phyloP scores from a whole-genome alignment of 1,140 invertebrate species.

The Procambarus virginalis region DNA sequence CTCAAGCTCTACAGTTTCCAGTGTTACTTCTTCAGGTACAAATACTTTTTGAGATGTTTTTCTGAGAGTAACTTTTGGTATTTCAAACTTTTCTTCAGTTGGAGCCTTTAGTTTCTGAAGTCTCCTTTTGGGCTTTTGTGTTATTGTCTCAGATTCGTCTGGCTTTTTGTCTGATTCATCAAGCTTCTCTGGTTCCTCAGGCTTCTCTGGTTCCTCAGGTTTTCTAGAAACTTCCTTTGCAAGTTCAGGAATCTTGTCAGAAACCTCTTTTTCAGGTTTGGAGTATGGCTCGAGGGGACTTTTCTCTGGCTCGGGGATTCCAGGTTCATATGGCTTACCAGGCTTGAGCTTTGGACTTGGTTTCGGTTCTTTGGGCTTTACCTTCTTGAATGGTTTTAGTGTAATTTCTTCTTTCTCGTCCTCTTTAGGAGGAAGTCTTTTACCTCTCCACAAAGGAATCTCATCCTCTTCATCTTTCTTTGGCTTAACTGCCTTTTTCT shows the following conservation, averaged over 20 bases:
- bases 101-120: conserved; percentile 61
- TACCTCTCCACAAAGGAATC: conserved; percentile 36
- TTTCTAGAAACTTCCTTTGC: conserved; percentile 43
- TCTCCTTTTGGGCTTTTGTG: conserved; percentile 39
- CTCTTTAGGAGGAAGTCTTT: conserved; percentile 46
- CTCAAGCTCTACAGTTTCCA: conserved; percentile 54
- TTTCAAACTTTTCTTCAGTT: conserved; percentile 13
- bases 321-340: conserved; percentile 71
- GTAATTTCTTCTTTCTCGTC: conserved; percentile 73
- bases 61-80: conserved; percentile 30
- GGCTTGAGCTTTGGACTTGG: conserved; percentile 73
- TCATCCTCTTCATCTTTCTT: conserved; percentile 51
- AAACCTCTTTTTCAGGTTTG: conserved; percentile 37
- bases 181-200: conserved; percentile 24
- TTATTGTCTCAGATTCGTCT: background rate
- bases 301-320: conserved; percentile 56
- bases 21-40: conserved; percentile 52
- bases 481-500: conserved; percentile 41
- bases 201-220: conserved; percentile 30
- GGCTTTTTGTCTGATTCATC: background rate
- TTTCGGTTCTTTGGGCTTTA: conserved; percentile 71
- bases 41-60: conserved; percentile 54
- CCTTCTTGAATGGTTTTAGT: conserved; percentile 74
- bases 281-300: conserved; percentile 56
- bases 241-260: background rate